Conservation (phyloP, 2,888 invertebrate species). For the Helicoverpa assulta region DNA sequence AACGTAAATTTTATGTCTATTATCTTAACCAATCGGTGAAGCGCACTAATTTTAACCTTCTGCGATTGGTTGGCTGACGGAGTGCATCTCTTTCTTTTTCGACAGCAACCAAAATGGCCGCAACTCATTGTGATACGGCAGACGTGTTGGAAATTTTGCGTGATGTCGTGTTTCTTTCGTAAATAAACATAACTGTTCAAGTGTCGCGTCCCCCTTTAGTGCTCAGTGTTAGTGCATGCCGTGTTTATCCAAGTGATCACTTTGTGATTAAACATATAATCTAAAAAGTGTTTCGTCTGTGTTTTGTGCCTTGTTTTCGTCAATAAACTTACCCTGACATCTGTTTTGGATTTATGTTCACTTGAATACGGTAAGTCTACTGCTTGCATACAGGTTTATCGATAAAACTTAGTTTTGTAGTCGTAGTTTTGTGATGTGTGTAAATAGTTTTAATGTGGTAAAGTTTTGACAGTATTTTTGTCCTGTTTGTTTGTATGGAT, state of each 20-base stretch:
- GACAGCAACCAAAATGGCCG: slow-evolving; percentile 85
- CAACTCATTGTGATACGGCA: slow-evolving; percentile 80
- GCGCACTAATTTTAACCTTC: slow-evolving; percentile 5
- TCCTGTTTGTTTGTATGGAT: slow-evolving; percentile 71
- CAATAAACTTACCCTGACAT: slow-evolving; percentile 78
- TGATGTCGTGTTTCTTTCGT: slow-evolving; percentile 76
- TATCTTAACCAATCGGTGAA: slow-evolving; percentile 39
- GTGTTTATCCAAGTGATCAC: slow-evolving; percentile 75
- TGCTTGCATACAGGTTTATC: slow-evolving; percentile 38
- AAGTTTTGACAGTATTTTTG: slow-evolving; percentile 82
- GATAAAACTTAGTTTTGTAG: slow-evolving; percentile 58
- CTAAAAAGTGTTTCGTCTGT: slow-evolving; percentile 80
- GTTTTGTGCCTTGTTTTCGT: slow-evolving; percentile 87
- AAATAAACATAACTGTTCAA: slow-evolving; percentile 81
- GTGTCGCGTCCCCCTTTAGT: slow-evolving; percentile 71
- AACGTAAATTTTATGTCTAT: slow-evolving; percentile 27
- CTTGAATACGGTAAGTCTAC: slow-evolving; percentile 83
- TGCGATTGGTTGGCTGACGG: slow-evolving; percentile 66
- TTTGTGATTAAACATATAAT: slow-evolving; percentile 71
- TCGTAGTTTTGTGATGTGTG: slow-evolving; percentile 69
- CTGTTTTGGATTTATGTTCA: slow-evolving; percentile 88
- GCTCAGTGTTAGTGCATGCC: slow-evolving; percentile 79
- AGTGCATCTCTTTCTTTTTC: slow-evolving; percentile 75
- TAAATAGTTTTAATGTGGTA: slow-evolving; percentile 77
- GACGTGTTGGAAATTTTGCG: slow-evolving; percentile 82